These are phyloP conservation scores for Procavia capensis DNA, from an alignment of 2,113 vertebrate species.

Conservation along the genomic window DNA sequence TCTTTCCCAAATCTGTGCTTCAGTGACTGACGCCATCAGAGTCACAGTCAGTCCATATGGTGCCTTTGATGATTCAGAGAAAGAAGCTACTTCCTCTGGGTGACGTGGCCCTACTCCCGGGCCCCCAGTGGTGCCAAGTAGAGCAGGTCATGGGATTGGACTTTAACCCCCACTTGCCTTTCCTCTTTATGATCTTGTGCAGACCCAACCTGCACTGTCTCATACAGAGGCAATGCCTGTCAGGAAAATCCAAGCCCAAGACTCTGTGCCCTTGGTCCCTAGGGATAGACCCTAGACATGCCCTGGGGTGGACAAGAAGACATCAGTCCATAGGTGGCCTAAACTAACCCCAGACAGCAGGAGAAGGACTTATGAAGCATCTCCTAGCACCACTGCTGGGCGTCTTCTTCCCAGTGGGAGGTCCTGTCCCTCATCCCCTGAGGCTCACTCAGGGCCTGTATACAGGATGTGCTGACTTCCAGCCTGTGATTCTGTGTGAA, in stretches of 20 bases:
- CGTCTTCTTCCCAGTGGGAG: not conserved
- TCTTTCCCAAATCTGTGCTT: not conserved
- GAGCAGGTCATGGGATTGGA: not conserved
- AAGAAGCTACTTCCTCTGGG: not conserved
- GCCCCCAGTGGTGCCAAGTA: not conserved
- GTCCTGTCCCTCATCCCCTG: too few relatives aligned
- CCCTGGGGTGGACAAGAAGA: not conserved
- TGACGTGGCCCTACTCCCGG: not conserved
- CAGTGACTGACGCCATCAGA: not conserved
- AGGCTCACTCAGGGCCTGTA: not conserved
- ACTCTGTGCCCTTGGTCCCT: not conserved
- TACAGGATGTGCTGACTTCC: not conserved
- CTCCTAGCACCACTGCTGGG: accelerated
- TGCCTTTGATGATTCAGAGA: not conserved
- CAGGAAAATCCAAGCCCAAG: not conserved
- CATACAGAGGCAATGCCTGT: not conserved
- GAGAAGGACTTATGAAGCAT: not conserved
- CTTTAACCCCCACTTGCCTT: not conserved
- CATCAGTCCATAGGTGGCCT: not conserved
- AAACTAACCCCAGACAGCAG: not conserved
- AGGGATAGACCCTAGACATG: not conserved
- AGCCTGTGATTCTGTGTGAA: not conserved
- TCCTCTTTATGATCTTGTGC: not conserved
- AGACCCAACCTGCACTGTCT: not conserved
- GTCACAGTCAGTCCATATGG: not conserved